These are phyloP conservation scores for Folsomia manolachei DNA, from an alignment of 2,888 invertebrate species.

Conservation along the genomic window DNA sequence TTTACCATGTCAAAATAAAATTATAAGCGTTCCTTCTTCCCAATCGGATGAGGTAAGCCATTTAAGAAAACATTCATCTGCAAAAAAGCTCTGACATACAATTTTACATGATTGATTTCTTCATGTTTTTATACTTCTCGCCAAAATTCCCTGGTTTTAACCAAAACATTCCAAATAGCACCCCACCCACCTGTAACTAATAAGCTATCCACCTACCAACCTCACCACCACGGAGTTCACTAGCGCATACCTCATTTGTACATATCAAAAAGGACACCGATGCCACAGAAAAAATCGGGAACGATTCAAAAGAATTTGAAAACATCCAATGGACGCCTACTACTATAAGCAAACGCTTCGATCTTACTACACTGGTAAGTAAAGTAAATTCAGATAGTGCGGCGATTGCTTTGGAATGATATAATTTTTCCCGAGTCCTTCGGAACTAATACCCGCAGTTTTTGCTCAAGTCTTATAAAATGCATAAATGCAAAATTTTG, in stretches of 20 bases:
- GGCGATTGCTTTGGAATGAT: no score
- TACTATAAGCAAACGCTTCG: slow-evolving; percentile 3
- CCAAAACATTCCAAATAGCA: background rate
- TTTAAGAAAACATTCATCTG: background rate
- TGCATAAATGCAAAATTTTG: background rate
- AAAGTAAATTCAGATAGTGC: no score
- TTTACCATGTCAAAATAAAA: no score
- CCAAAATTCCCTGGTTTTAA: background rate
- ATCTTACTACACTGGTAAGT: background rate
- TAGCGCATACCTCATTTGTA: background rate
- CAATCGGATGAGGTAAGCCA: background rate
- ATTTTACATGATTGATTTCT: no score
- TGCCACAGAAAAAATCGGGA: background rate
- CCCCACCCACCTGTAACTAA: background rate
- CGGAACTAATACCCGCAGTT: no score
- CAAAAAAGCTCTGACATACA: background rate
- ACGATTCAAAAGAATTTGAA: background rate
- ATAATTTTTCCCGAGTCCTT: no score
- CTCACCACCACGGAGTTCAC: background rate
- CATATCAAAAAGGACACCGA: background rate
- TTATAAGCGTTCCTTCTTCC: background rate
- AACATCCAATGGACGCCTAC: background rate
- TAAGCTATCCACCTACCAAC: no score
- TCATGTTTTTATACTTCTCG: background rate
- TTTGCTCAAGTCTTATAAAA: no score